phyloP scores from a whole-genome alignment of 2,797 vertebrate genomes.

The Rhinatrema bivittatum region DNA sequence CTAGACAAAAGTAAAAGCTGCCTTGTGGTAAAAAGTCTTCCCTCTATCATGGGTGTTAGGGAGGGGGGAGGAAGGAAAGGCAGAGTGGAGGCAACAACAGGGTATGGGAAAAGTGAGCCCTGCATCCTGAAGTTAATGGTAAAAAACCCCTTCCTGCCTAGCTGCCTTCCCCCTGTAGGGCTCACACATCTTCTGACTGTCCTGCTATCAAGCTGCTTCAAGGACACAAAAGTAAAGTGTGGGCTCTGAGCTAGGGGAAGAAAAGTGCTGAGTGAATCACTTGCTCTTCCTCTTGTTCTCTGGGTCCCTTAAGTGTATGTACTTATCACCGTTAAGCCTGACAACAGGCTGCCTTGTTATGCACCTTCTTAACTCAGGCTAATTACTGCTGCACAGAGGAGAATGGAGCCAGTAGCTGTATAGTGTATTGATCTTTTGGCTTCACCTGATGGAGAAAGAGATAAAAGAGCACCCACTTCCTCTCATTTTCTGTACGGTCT shows the following conservation, averaged over 20 bases:
- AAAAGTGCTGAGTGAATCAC: slow-evolving; percentile 13
- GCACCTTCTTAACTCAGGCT: slow-evolving; percentile 18
- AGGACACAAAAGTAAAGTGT: not conserved
- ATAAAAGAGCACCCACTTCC: slow-evolving; percentile 1
- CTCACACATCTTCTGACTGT: not conserved
- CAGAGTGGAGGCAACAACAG: no score
- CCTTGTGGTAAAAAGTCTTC: no score
- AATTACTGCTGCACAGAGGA: slow-evolving; percentile 7
- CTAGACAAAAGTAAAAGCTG: no score
- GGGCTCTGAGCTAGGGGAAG: not conserved
- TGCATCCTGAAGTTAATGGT: no score
- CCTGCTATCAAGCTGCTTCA: not conserved
- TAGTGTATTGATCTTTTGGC: slow-evolving; percentile 7
- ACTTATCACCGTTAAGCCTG: slow-evolving; percentile 7
- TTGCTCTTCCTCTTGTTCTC: not conserved
- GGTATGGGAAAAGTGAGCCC: no score
- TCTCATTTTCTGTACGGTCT: not conserved
- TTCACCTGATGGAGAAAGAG: slow-evolving; percentile 8
- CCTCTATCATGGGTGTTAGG: no score
- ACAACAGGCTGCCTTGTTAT: slow-evolving; percentile 11
- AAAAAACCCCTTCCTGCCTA: no score
- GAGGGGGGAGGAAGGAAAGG: no score
- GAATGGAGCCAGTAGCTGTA: slow-evolving; percentile 10
- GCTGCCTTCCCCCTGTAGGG: no score
- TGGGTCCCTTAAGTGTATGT: no score